Base-by-base conservation (phyloP, 2,113 vertebrate species). In the Podarcis raffonei region DNA sequence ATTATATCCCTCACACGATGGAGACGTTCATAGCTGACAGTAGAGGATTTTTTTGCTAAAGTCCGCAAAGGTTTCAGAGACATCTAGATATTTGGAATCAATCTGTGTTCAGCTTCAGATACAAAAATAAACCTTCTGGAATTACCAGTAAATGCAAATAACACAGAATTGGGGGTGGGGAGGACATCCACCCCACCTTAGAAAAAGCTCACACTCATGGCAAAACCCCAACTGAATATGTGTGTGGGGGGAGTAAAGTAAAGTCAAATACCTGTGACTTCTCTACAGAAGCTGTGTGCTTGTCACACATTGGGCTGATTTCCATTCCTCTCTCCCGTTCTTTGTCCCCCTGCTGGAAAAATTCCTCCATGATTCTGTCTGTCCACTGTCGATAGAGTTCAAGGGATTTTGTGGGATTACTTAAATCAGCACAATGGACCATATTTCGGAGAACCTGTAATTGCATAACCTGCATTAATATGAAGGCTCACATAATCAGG, bases 281-380 rank as follows among this genome's bases (percentile, higher is more conserved):
- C 89, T 99, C 99, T 91, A 99, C 98, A 0, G 99, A 99, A 0
- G 99, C 99, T 0, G 99, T 99, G 95, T 99, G 98, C 18, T 99
- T 99, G 96, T 99, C 99, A 35, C 99, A 99, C 99, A 99, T 99
- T 0, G 99, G 98, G 90, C 99, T 99, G 92, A 99, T 99, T 90
- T 99, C 99, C 98, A 99, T 99, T 6, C 99, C 99, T 2, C 98
- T 96, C 88, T 99, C 98, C 74, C 99, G 89, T 91, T 99, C 99
- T 48, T 98, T 97, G 97, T 99, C 99, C 72, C 99, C 99, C 94
- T 99, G 99, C 91, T 99, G 98, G 97, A 99, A 99, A 96, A 99
- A 99, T 93, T 99, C 99, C 4, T 99, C 98, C 99, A 99, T 99
- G 96, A 99, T 99, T 84, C 99, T 97, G 96, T 99, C 98, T 0